Base-by-base conservation (phyloP, 2,888 invertebrate genomes). In the Hydraecia micacea region DNA sequence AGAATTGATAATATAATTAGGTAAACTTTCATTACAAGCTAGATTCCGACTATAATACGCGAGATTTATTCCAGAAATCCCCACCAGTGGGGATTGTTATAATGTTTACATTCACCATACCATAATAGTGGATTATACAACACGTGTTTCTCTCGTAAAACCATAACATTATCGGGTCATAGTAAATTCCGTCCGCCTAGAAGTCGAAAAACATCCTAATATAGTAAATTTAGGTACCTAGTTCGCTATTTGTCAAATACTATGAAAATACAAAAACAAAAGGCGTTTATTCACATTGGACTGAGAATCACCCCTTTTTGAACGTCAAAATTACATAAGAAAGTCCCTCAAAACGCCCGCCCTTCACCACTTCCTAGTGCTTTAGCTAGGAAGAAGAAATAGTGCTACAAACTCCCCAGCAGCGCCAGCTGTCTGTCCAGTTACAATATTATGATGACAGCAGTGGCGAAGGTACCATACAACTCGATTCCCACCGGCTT, bases 1-100 rank as follows among this genome's bases (percentile, higher is more conserved):
- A 58, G 60, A 60, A n/a, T 49, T 66, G 15, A 73, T 73, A 73
- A 58, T 21, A 55, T 21, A 63, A 74, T 55, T 68, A 46, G 3
- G 25, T 58, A 55, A 25, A 58, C 79, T 79, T 72, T 79, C n/a
- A 49, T 73, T 58, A 2, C 36, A 46, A 46, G 8, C 6, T 79
- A 25, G 28, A 36, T 28, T n/a, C 7, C 9, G 25, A 6, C 1
- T 49, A 32, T 15, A 0, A 66, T 52, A 36, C 9, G 2, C n/a
- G n/a, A n/a, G n/a, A n/a, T n/a, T n/a, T n/a, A n/a, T n/a, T n/a
- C n/a, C n/a, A n/a, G n/a, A n/a, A n/a, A n/a, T n/a, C n/a, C n/a
- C n/a, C n/a, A n/a, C n/a, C n/a, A n/a, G n/a, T n/a, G n/a, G n/a
- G n/a, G n/a, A n/a, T n/a, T n/a, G n/a, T n/a, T n/a, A n/a, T n/a